phyloP scores from a whole-genome alignment of 2,113 vertebrate species.

The Lepus americanus region DNA sequence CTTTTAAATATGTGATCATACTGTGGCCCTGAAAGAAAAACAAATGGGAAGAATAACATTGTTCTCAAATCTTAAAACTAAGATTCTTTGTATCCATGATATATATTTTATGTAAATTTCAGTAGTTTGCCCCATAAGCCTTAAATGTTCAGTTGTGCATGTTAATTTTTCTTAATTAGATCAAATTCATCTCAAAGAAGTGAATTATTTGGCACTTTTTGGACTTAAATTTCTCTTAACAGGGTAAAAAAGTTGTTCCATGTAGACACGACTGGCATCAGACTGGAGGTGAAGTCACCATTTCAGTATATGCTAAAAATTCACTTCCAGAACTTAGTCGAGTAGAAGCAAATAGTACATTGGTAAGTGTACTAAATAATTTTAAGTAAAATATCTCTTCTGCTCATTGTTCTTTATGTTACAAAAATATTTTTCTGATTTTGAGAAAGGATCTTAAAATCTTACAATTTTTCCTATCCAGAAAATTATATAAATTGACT shows the following conservation, averaged over 20 bases:
- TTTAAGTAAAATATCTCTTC: constrained; percentile 14
- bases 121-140: not conserved
- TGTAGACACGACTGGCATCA: constrained; percentile 99
- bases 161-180: not conserved
- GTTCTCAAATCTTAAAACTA: constrained; percentile 28
- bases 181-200: not conserved
- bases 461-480: not conserved
- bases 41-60: not conserved
- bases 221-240: constrained; percentile 35
- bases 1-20: not conserved
- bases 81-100: not conserved
- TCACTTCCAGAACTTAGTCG: constrained; percentile 94
- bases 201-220: constrained; percentile 4
- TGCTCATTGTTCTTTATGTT: not conserved
- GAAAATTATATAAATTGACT: constrained; percentile 47
- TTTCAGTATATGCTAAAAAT: constrained; percentile 98
- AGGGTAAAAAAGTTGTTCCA: constrained; percentile 95
- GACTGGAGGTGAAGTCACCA: constrained; percentile 95
- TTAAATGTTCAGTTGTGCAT: not conserved
- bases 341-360: constrained; percentile 95
- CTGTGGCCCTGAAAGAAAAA: not conserved
- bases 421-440: not conserved
- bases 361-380: constrained; percentile 87
- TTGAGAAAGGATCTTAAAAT: not conserved
- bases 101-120: constrained; percentile 17